Base-by-base conservation (phyloP, 2,113 vertebrate genomes). In the Tylochromis polylepis region DNA sequence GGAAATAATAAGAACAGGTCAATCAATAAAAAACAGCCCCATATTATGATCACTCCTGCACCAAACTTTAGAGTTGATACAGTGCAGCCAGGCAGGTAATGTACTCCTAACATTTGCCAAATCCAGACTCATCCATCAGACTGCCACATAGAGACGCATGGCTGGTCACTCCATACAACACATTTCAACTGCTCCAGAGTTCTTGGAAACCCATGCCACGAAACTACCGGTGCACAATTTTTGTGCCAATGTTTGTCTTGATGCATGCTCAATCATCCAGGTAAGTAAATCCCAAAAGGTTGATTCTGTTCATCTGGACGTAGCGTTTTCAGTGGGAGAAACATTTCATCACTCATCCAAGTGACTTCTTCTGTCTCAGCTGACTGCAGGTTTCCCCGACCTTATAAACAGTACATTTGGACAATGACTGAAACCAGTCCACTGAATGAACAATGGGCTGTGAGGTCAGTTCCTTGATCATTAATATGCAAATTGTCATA, bases 101-200 rank as follows among this genome's bases (percentile, higher is more conserved):
- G 27, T 18, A 6, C 58, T 34, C 58, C 8, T 6, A 31, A 8
- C 31, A 0, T 62, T 62, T 62, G 20, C 31, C 59, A 59, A 59
- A 59, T 59, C 53, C 53, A 55, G 20, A 55, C 53, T 55, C 57
- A 59, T 59, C 57, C 57, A 31, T 10, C 57, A 31, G 14, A 9
- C 14, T 29, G 29, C 1, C 57, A 59, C 57, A 0, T 0, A 58
- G 24, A 58, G 56, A 58, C 27, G 0, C 57, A 29, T 0, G 57
- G 31, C 57, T 31, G 57, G 15, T 16, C 58, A 1, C 4, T 0
- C 2, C 58, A 59, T 10, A 31, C 27, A 31, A 15, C 27, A 10
- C 27, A 18, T 18, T 59, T 59, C 1, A 10, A 18, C 0, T 2
- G 27, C 57, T 59, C 57, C 57, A 5, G 57, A 29, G 57, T 31